Evolutionary conservation across 2,888 invertebrate genomes (phyloP), one percentile per base, ranked within the genome.

Genomic region (Phyto melanocephala): DNA sequence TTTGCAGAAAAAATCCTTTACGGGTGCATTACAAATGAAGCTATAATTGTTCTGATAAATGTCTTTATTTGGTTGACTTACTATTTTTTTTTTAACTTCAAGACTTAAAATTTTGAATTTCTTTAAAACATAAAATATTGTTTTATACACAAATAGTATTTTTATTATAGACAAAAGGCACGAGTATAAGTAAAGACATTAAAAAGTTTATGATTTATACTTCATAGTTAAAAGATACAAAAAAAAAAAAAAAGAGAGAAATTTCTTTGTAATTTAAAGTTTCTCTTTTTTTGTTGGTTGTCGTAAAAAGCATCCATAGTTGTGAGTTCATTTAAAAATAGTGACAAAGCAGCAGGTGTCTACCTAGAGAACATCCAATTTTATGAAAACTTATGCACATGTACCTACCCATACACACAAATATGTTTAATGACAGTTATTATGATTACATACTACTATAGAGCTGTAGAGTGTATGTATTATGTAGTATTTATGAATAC

Each of bases 261-360:
- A 24, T 50, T 33, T 47, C 40, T 76, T 76, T 50, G 37, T 37
- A 58, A 58, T 67, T 50, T 67, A 15, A 47, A 47, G 65, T 67
- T 54, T 20, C 42, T 56, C 37, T 33, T 28, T 6, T 40, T 52
- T 70, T 47, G 42, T 45, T 62, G 13, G 60, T 50, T 62, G 2
- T 15, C n/a, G 28, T 35, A 70, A 28, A 47, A 67, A 56, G 58
- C 7, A 37, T 60, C n/a, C 17, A 60, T 22, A 68, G 33, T 62
- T 60, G 5, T 60, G 42, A 62, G 47, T 33, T 70, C 45, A 54
- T 77, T 70, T 78, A 28, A 52, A 72, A 77, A 54, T 54, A 67
- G 50, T 77, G 20, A 72, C 52, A 77, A 60, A 77, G 40, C 77
- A 72, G 77, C 81, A 81, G 81, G 72, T 81, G 77, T 74, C 79